Conservation (phyloP, 2,888 invertebrate species). For the Hesperia comma region DNA sequence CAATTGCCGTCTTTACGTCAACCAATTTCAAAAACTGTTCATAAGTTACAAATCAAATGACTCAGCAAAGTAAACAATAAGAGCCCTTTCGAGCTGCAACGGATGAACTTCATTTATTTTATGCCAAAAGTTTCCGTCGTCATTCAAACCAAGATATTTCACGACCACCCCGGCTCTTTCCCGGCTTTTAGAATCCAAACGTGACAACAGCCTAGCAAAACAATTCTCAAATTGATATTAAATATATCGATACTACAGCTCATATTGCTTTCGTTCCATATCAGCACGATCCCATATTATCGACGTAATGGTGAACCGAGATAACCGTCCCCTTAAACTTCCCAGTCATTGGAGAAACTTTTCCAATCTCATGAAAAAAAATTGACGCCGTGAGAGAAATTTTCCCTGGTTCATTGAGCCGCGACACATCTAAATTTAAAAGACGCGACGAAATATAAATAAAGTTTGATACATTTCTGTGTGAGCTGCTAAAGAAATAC, state of each 20-base stretch:
- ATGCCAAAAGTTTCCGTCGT: conserved; percentile 23
- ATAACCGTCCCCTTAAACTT: conserved; percentile 43
- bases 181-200: conserved; percentile 11
- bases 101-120: conserved; percentile 22
- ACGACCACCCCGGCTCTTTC: conserved; percentile 1
- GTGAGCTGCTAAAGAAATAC: conserved; percentile 32
- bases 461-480: conserved; percentile 34
- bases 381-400: conserved; percentile 36
- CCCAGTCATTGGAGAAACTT: conserved; percentile 55
- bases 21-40: too few relatives aligned
- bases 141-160: conserved; percentile 19
- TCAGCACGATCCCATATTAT: conserved; percentile 40
- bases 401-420: conserved; percentile 30
- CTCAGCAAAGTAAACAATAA: conserved; percentile 17
- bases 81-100: conserved; percentile 15
- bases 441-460: conserved; percentile 36
- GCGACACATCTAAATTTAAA: conserved; percentile 36
- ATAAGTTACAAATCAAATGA: conserved; percentile 14
- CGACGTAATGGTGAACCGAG: conserved; percentile 51
- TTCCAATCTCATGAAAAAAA: conserved; percentile 55
- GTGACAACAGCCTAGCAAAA: conserved; percentile 7
- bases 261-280: conserved; percentile 34
- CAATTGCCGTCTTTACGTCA: too few relatives aligned
- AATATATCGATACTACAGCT: conserved; percentile 8
- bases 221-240: conserved; percentile 20